phyloP scores from a whole-genome alignment of 2,113 vertebrate species.

The Labeo catla region DNA sequence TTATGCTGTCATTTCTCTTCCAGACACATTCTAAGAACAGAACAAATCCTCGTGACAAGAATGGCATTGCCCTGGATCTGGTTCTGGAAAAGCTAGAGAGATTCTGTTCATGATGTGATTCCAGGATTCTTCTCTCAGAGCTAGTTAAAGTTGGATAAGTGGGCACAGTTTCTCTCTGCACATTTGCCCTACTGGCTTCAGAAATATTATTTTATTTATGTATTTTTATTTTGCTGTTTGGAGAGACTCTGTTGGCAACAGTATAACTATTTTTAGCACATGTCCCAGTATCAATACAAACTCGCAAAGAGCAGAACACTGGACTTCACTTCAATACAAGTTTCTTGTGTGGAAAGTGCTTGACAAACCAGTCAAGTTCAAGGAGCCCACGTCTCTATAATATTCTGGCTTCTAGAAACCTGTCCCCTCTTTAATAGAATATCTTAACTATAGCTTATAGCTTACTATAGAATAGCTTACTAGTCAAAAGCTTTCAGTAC shows the following conservation, averaged over 20 bases:
- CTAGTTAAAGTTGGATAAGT: slow-evolving; percentile 55
- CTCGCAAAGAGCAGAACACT: not conserved
- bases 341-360: not conserved
- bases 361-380: not conserved
- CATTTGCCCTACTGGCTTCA: slow-evolving; percentile 76
- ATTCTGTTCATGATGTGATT: slow-evolving; percentile 18
- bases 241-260: slow-evolving; percentile 62
- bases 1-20: slow-evolving; percentile 28
- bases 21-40: not conserved
- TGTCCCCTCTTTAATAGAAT: no score
- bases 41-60: not conserved
- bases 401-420: not conserved
- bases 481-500: no score
- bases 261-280: slow-evolving; percentile 64
- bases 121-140: slow-evolving; percentile 46
- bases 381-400: not conserved
- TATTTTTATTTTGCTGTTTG: not conserved
- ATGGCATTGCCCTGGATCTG: slow-evolving; percentile 4
- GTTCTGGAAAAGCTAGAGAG: not conserved
- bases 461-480: no score
- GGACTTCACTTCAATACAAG: not conserved
- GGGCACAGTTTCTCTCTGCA: slow-evolving; percentile 61
- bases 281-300: slow-evolving; percentile 18
- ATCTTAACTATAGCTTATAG: no score
- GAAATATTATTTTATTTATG: slow-evolving; percentile 59